Percentiles rank a stretch among this genome's conserved stretches.
Evolutionary conservation across 2,113 vertebrate species (phyloP).

Genomic region (Platichthys stellatus): DNA sequence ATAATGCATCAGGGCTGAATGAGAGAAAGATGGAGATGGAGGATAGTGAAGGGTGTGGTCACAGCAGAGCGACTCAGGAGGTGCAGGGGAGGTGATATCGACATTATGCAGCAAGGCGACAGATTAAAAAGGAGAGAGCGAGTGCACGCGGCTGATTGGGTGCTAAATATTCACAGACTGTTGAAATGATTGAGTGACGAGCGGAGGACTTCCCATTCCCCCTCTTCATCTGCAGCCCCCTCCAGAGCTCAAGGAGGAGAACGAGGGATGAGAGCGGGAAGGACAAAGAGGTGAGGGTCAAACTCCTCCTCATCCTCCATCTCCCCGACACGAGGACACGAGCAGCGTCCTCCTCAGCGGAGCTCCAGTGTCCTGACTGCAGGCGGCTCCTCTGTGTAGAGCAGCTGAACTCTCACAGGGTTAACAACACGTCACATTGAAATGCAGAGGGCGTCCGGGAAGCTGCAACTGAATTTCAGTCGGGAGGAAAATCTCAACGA

Average conservation of each 20-base stretch:
- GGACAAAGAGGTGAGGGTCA: slow-evolving; percentile 48
- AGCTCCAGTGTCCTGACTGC: slow-evolving; percentile 7
- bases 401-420: not conserved
- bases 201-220: slow-evolving; percentile 17
- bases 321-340: not conserved
- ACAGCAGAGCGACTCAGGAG: not conserved
- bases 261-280: slow-evolving; percentile 22
- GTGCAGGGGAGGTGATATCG: not conserved
- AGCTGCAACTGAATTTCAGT: not conserved
- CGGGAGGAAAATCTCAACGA: not conserved
- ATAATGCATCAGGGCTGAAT: slow-evolving; percentile 28
- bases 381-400: not conserved
- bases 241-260: slow-evolving; percentile 31
- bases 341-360: not conserved
- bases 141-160: not conserved
- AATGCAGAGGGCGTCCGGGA: not conserved
- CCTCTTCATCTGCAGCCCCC: slow-evolving; percentile 51
- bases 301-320: slow-evolving; percentile 14
- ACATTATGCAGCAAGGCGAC: slow-evolving; percentile 21
- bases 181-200: slow-evolving; percentile 43
- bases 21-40: slow-evolving; percentile 21
- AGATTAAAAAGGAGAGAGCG: slow-evolving; percentile 28
- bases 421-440: not conserved
- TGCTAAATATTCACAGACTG: slow-evolving; percentile 56
- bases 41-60: slow-evolving; percentile 39